Conservation (phyloP, 2,888 invertebrate genomes). For the Panzeria rudis region DNA sequence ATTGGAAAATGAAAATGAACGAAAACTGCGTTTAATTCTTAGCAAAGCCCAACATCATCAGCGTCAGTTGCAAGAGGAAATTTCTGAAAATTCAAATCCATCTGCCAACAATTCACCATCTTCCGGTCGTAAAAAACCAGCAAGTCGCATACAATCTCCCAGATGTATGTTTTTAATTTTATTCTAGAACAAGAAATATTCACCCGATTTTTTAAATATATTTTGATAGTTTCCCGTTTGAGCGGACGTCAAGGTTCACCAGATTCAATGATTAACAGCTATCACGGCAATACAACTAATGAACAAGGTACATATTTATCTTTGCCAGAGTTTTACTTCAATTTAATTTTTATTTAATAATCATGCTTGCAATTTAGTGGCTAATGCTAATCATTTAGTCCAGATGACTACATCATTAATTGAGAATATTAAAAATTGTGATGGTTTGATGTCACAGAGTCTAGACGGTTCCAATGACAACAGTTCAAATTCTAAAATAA, state of each 20-base stretch:
- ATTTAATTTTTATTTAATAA: neutral
- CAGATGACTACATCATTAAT: conserved; percentile 84
- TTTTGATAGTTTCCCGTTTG: conserved; percentile 82
- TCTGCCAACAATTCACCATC: conserved; percentile 83
- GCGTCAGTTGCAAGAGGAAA: conserved; percentile 91
- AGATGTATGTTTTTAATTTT: conserved; percentile 78
- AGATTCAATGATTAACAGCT: conserved; percentile 90
- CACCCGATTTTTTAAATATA: neutral
- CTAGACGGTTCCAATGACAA: conserved; percentile 85
- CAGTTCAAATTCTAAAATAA: conserved; percentile 78
- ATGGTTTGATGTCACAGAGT: conserved; percentile 86
- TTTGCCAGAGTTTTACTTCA: neutral
- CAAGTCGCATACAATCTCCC: conserved; percentile 83
- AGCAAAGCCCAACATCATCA: conserved; percentile 96
- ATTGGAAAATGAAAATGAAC: conserved; percentile 93
- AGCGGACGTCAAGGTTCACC: conserved; percentile 86
- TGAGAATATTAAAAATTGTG: conserved; percentile 82
- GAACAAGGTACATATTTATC: conserved; percentile 77
- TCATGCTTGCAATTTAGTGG: conserved; percentile 68
- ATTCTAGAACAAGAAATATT: neutral
- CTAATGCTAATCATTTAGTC: conserved; percentile 77
- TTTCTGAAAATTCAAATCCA: conserved; percentile 82
- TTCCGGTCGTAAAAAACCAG: conserved; percentile 81
- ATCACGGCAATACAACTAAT: conserved; percentile 85
- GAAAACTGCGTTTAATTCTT: conserved; percentile 92